Base-by-base conservation (phyloP, 1,140 invertebrate genomes). In the Tribolium castaneum region DNA sequence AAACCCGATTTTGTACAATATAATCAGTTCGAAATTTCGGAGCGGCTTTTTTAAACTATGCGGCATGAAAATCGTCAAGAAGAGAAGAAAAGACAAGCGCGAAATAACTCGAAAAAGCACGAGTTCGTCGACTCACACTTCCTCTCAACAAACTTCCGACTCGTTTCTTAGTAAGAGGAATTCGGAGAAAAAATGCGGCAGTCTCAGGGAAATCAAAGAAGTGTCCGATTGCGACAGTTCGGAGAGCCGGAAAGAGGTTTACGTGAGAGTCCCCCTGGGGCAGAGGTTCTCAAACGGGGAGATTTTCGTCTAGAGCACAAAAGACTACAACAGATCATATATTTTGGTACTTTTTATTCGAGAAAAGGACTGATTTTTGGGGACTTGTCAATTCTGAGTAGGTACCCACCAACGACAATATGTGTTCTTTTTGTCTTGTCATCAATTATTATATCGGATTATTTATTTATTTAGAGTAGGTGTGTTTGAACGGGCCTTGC, bases 21-120 rank as follows among this genome's bases (percentile, higher is more conserved):
- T 96, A 9, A 96, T 96, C 93, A 96, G 95, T n/a, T 95, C 94
- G 0, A 97, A 97, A 86, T 97, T 97, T 87, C 90, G 96, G 7
- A 92, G 93, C 12, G 95, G 95, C 0, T 97, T 97, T 82, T 87
- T 92, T 6, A 91, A 90, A 59, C 82, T 94, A 51, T 88, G 92
- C 80, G 83, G 88, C 0, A 72, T 87, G 12, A 81, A 86, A 75
- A 76, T 66, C 3, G 70, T 80, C 30, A 80, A 79, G 54, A 79
- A 75, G 13, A 80, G 80, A 56, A 80, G 80, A 49, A 83, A 76
- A 75, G 78, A 76, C 22, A 84, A 81, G 66, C 81, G 75, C 9
- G 83, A 84, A 75, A 85, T 85, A 14, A 82, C 82, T 30, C 79
- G 85, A 14, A 87, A 86, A 75, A 86, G 83, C 66, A 86, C 85